Conservation (phyloP, 2,888 invertebrate genomes). For the Phyto melanocephala region DNA sequence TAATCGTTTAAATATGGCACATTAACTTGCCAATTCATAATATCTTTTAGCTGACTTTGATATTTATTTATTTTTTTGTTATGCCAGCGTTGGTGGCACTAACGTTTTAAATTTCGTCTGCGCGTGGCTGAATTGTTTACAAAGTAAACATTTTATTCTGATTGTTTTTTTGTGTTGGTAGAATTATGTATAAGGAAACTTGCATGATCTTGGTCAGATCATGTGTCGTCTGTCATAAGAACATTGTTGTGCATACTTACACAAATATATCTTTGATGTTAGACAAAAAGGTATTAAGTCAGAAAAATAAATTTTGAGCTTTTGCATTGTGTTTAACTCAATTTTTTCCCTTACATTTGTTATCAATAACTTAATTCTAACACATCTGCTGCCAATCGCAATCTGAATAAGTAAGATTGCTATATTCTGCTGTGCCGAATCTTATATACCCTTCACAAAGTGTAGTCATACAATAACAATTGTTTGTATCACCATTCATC, state of each 20-base stretch:
- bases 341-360: too few relatives aligned
- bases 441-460: too few relatives aligned
- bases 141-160: constrained; percentile 13
- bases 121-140: constrained; percentile 56
- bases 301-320: too few relatives aligned
- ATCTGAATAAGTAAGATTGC: too few relatives aligned
- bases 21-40: background rate
- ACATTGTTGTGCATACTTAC: background rate
- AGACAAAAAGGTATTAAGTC: too few relatives aligned
- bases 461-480: too few relatives aligned
- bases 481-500: too few relatives aligned
- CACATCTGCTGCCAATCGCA: too few relatives aligned
- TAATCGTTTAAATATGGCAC: background rate
- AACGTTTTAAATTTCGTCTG: constrained; percentile 55
- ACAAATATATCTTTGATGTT: too few relatives aligned
- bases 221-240: constrained; percentile 23
- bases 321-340: too few relatives aligned
- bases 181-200: background rate
- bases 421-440: too few relatives aligned
- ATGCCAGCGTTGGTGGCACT: constrained; percentile 31
- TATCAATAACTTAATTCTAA: too few relatives aligned
- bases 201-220: constrained; percentile 11
- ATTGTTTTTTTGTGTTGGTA: background rate
- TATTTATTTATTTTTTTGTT: constrained; percentile 3
- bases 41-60: constrained; percentile 50